Percentiles rank a stretch among this genome's conserved stretches.
phyloP scores from a whole-genome alignment of 2,113 vertebrate species.

The Climacteris rufus region DNA sequence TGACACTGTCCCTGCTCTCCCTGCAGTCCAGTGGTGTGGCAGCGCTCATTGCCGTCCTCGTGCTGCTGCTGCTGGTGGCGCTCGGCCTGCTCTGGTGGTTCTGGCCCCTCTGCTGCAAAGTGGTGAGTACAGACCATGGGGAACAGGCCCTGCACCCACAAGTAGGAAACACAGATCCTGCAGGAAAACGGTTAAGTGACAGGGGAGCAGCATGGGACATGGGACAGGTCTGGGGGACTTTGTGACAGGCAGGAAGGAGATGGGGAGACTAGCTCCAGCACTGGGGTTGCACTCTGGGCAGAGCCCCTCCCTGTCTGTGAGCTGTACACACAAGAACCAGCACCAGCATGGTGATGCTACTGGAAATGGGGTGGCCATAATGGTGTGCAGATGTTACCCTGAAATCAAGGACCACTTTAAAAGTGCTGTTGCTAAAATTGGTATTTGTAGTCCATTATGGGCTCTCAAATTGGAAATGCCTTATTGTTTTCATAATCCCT shows the following conservation, averaged over 20 bases:
- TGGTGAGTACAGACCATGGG: slow-evolving; percentile 79
- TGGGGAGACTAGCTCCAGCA: neutral
- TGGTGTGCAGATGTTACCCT: neutral
- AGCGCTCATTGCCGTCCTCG: slow-evolving; percentile 82
- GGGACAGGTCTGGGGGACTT: neutral
- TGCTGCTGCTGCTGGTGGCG: slow-evolving; percentile 78
- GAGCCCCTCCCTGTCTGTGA: neutral
- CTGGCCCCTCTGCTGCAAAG: slow-evolving; percentile 94
- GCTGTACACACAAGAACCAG: accelerated
- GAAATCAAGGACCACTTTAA: neutral
- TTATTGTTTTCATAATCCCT: slow-evolving; percentile 18
- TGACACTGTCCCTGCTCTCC: neutral
- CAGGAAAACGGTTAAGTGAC: neutral
- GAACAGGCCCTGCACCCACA: neutral
- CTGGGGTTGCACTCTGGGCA: neutral
- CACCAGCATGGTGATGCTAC: neutral
- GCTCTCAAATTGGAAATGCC: slow-evolving; percentile 20
- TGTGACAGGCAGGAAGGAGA: neutral
- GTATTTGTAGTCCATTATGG: slow-evolving; percentile 15
- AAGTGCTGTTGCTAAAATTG: neutral
- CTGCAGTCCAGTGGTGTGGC: slow-evolving; percentile 77
- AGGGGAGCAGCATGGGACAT: neutral
- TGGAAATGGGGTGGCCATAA: neutral
- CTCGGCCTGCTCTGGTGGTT: slow-evolving; percentile 93
- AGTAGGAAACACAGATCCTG: neutral